Conservation (phyloP, 35 echinoderm and acorn worm genomes). For the Lytechinus pictus region DNA sequence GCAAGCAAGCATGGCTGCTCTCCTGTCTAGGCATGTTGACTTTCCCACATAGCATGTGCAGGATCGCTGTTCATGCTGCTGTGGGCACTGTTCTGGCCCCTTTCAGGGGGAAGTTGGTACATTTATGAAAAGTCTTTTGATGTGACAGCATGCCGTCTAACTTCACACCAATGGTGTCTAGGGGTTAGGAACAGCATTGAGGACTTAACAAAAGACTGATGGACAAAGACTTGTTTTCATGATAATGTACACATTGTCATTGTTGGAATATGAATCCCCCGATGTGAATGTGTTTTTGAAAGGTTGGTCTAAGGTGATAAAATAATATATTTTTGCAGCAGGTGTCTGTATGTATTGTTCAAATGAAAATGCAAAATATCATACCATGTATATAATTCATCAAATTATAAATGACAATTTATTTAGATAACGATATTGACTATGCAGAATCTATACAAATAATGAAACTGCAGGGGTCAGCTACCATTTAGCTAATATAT, state of each 20-base stretch:
- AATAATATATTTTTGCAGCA: too few relatives aligned
- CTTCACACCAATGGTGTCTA: not conserved
- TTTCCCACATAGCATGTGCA: not conserved
- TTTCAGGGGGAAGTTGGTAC: not conserved
- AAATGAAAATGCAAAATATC: too few relatives aligned
- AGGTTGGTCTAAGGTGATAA: not conserved
- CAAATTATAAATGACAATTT: too few relatives aligned
- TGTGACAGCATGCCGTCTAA: not conserved
- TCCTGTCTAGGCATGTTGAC: not conserved
- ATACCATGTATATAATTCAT: too few relatives aligned
- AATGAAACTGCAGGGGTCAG: too few relatives aligned
- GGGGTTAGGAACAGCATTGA: not conserved
- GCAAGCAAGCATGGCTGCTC: not conserved
- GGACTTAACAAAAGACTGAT: not conserved
- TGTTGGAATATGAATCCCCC: not conserved
- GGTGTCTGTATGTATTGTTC: too few relatives aligned
- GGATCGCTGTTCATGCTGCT: not conserved
- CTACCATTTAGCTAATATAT: too few relatives aligned
- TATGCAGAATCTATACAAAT: too few relatives aligned
- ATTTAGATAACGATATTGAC: too few relatives aligned
- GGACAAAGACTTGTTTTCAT: slow-evolving; percentile 4
- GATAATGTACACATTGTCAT: not conserved
- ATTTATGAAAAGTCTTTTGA: not conserved
- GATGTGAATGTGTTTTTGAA: not conserved
- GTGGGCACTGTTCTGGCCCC: not conserved